A percentile compares a stretch with the other conserved stretches of the same genome.
These are phyloP conservation scores for Schizopygopsis malacanthus DNA, from an alignment of 2,797 vertebrate genomes.

Conservation along the genomic window DNA sequence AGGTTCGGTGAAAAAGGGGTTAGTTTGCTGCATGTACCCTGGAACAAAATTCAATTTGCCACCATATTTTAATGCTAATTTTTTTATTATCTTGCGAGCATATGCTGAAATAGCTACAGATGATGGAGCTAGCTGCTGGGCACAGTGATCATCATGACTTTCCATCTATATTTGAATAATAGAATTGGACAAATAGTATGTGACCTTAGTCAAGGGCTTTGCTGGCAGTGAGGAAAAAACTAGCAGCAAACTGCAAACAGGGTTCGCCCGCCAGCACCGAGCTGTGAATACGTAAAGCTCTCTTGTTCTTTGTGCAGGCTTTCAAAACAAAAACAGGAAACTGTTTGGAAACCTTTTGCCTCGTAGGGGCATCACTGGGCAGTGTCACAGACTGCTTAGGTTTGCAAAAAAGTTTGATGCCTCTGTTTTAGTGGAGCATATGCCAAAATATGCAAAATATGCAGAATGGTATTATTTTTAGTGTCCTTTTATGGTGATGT, in stretches of 20 bases:
- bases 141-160: slow-evolving; percentile 84
- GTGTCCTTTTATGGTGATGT: slow-evolving; percentile 59
- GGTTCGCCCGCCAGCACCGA: slow-evolving; percentile 78
- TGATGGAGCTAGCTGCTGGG: slow-evolving; percentile 92
- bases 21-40: slow-evolving; percentile 87
- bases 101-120: slow-evolving; percentile 92
- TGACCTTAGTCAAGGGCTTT: slow-evolving; percentile 96
- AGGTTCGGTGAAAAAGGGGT: slow-evolving; percentile 86
- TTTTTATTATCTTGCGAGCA: slow-evolving; percentile 94
- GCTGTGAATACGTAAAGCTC: slow-evolving; percentile 85
- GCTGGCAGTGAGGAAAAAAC: slow-evolving; percentile 77
- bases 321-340: slow-evolving; percentile 74
- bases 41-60: slow-evolving; percentile 93
- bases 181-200: slow-evolving; percentile 85
- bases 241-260: slow-evolving; percentile 70
- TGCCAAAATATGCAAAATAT: slow-evolving; percentile 66
- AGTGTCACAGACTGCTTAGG: slow-evolving; percentile 68
- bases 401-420: slow-evolving; percentile 66
- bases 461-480: slow-evolving; percentile 55
- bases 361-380: slow-evolving; percentile 65
- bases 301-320: slow-evolving; percentile 57
- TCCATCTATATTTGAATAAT: slow-evolving; percentile 87
- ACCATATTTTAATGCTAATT: slow-evolving; percentile 91
- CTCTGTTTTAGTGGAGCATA: slow-evolving; percentile 72
- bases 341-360: slow-evolving; percentile 82